Percentiles rank a stretch among this genome's conserved stretches.
Evolutionary conservation across 2,888 invertebrate genomes (phyloP).

Genomic region (Cataglyphis cursor): DNA sequence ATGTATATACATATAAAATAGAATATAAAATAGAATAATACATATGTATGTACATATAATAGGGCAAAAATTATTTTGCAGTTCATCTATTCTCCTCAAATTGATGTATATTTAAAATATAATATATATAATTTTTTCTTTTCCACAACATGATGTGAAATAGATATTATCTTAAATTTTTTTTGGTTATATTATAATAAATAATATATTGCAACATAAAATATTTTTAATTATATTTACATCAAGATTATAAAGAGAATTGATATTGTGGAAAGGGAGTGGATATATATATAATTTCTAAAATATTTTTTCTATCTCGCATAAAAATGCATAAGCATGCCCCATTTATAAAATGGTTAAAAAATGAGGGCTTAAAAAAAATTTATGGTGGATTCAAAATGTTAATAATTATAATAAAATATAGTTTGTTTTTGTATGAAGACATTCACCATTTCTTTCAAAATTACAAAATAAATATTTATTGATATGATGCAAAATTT

Average conservation of each 20-base stretch:
- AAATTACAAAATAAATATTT: constrained; percentile 23
- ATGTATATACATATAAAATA: too few species aligned
- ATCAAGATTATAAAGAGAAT: neutral
- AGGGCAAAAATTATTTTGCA: too few species aligned
- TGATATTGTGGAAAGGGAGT: neutral
- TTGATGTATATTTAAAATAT: too few species aligned
- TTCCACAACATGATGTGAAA: neutral
- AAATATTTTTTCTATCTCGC: neutral
- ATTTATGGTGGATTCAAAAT: neutral
- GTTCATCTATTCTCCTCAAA: too few species aligned
- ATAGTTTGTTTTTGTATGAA: neutral
- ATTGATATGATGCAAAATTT: neutral
- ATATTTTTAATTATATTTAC: neutral
- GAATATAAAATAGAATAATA: neutral
- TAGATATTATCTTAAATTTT: constrained; percentile 15
- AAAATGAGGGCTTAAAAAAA: neutral
- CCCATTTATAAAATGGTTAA: neutral
- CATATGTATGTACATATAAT: constrained; percentile 6
- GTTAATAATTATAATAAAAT: neutral
- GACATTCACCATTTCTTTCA: neutral
- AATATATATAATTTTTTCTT: neutral
- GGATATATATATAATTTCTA: neutral
- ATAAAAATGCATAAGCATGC: neutral
- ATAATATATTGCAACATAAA: neutral
- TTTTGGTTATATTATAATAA: constrained; percentile 6